Conservation (phyloP, 1,140 invertebrate species). For the Littorina saxatilis region DNA sequence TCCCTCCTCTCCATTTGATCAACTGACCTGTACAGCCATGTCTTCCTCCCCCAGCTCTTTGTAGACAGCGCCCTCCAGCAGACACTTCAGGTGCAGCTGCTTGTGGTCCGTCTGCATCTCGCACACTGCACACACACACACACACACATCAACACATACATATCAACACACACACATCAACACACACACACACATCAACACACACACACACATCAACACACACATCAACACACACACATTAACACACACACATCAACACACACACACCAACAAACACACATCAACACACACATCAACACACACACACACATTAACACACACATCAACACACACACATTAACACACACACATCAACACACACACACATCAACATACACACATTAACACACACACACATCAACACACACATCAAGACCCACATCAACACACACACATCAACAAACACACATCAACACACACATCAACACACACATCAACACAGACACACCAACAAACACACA, state of each 20-base stretch:
- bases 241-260: no score
- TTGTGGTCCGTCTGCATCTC: constrained; percentile 71
- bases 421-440: no score
- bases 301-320: no score
- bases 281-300: no score
- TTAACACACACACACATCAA: no score
- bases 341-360: no score
- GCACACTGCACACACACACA: constrained; percentile 70
- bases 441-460: no score
- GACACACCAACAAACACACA: neutral
- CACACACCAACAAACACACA: no score
- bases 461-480: neutral
- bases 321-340: no score
- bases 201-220: neutral
- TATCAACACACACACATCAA: no score
- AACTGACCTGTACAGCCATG: constrained; percentile 66
- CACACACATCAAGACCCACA: neutral
- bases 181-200: neutral
- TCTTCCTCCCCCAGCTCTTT: constrained; percentile 68
- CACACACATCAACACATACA: no score
- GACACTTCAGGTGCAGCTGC: constrained; percentile 69
- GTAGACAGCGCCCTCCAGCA: constrained; percentile 72
- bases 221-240: neutral
- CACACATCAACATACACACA: neutral
- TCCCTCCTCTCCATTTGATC: no score